phyloP scores from a whole-genome alignment of 2,797 vertebrate genomes.

The Staurois parvus region DNA sequence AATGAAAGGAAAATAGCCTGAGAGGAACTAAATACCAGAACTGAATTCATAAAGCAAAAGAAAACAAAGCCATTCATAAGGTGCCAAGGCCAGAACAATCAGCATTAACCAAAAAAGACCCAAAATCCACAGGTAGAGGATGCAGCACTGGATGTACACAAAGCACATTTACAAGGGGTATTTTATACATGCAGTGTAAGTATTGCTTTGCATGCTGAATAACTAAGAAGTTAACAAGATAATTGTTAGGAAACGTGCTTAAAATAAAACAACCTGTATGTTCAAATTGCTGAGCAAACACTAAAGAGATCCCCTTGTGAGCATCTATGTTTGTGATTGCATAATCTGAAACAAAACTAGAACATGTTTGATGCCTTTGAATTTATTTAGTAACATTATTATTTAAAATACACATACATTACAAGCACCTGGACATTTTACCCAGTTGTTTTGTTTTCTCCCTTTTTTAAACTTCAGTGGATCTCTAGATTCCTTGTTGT shows the following conservation, averaged over 20 bases:
- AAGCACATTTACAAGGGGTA: conserved; percentile 60
- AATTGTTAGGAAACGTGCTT: conserved; percentile 41
- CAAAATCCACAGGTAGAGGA: conserved; percentile 65
- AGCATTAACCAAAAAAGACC: conserved; percentile 66
- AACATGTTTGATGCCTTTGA: conserved; percentile 28
- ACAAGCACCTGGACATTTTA: not conserved
- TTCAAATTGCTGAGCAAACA: conserved; percentile 57
- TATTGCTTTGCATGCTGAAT: conserved; percentile 62
- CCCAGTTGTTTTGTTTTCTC: no score
- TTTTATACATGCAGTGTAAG: conserved; percentile 62
- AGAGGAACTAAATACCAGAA: conserved; percentile 70
- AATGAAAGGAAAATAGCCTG: conserved; percentile 74
- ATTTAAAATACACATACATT: not conserved
- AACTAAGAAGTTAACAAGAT: conserved; percentile 58
- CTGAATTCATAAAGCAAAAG: conserved; percentile 62
- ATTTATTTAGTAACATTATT: not conserved
- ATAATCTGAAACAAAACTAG: conserved; percentile 35
- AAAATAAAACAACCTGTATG: conserved; percentile 53
- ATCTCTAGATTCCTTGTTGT: not conserved
- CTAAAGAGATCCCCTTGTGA: conserved; percentile 45
- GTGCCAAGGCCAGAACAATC: conserved; percentile 64
- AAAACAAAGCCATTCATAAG: conserved; percentile 62
- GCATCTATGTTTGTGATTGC: conserved; percentile 42
- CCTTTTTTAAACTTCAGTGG: no score
- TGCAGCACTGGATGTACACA: conserved; percentile 60